Evolutionary conservation across 2,113 vertebrate species (phyloP), one percentile per base, ranked within the genome.

Genomic region (Recurvirostra avosetta): DNA sequence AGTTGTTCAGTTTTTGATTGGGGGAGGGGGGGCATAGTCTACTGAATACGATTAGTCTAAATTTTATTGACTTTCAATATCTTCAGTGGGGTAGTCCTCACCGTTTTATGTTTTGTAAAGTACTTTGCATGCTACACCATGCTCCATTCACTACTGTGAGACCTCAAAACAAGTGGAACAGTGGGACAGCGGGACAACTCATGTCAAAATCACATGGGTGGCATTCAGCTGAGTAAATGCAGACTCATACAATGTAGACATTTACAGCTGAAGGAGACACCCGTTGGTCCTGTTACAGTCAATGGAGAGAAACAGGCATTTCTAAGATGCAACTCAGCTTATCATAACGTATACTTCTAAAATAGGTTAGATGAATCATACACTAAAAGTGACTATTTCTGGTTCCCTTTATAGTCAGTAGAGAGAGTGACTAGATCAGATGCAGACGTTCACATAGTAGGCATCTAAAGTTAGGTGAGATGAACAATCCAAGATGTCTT

Each of bases 341-440:
- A 91, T 85, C 62, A 63, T 70, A 88, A 91, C 1, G 29, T 49
- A 96, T 87, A 86, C 36, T 76, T 93, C 92, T 96, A 96, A 96
- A 97, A 96, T 92, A 88, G 92, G 66, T 94, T 88, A 83, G 80
- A 96, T 97, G 96, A 96, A 92, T 96, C 96, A 96, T 68, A 55
- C 17, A 4, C 70, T 79, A 73, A 7, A 95, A 89, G 53, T 45
- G 77, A 50, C 78, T 97, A 96, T 96, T 96, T 91, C 87, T 96
- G 74, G 36, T 94, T 95, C 43, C 66, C 74, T 94, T 96, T 90
- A 94, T 89, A 59, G 49, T 87, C 70, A 82, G 87, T 16, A 26
- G 56, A 82, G 84, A 91, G 70, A 87, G 40, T 88, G 94, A 94
- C 81, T 94, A 90, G 90, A 58, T 96, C 92, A 97, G 90, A 93